These are phyloP conservation scores for Penaeus japonicus DNA, from an alignment of 1,140 invertebrate genomes.

Conservation along the genomic window DNA sequence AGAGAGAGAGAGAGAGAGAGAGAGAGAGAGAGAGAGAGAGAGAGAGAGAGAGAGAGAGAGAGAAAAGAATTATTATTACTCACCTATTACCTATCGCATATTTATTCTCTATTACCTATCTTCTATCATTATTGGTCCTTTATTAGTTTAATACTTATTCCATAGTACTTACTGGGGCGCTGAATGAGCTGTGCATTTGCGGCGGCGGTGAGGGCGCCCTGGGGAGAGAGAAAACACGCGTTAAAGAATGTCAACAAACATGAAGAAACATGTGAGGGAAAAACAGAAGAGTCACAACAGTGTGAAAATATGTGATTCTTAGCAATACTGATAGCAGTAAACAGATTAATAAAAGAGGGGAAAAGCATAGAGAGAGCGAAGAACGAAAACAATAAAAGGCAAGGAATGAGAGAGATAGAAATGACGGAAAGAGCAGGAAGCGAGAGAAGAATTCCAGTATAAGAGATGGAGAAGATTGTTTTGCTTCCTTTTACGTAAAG, in stretches of 20 bases:
- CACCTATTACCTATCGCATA: too few relatives aligned
- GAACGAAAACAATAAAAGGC: neutral
- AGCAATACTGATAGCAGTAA: too few relatives aligned
- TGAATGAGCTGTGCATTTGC: constrained; percentile 30
- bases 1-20: neutral
- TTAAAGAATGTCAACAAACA: neutral
- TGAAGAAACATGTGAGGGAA: neutral
- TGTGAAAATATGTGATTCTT: too few relatives aligned
- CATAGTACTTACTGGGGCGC: constrained; percentile 25
- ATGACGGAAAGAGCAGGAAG: neutral
- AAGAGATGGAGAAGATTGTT: neutral
- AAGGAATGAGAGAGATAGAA: neutral
- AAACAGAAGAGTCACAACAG: neutral
- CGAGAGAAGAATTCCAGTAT: neutral
- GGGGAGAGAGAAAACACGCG: neutral
- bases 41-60: neutral
- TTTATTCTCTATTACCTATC: too few relatives aligned
- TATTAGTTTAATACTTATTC: neutral
- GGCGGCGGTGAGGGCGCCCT: constrained; percentile 34
- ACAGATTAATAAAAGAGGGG: too few relatives aligned
- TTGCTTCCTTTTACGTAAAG: neutral
- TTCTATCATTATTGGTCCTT: too few relatives aligned
- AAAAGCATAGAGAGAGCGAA: neutral
- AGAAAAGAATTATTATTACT: neutral
- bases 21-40: neutral